phyloP scores from a whole-genome alignment of 1,140 invertebrate species.

The Littorina saxatilis region DNA sequence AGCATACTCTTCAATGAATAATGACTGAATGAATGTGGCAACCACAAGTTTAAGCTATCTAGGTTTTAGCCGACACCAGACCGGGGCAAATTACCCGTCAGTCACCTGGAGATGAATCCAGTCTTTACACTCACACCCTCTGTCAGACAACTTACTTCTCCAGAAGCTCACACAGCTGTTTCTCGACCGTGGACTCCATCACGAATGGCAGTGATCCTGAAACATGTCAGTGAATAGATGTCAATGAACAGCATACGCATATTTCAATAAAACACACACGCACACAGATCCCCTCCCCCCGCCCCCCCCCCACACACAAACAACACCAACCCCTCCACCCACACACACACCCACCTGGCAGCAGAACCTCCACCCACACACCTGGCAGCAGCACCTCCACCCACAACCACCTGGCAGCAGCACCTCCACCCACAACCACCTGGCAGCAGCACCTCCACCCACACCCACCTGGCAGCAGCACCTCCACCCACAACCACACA shows the following conservation, averaged over 20 bases:
- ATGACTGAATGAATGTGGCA: background rate
- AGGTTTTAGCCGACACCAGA: background rate
- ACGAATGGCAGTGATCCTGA: background rate
- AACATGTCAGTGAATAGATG: background rate
- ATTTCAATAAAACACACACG: too few relatives aligned
- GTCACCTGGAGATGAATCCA: background rate
- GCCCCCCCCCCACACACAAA: too few relatives aligned
- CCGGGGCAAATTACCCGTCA: background rate
- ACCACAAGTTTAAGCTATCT: background rate
- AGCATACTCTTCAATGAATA: too few relatives aligned
- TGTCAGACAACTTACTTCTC: background rate
- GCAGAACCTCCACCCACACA: too few relatives aligned
- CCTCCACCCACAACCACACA: too few relatives aligned
- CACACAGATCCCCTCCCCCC: too few relatives aligned
- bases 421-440: too few relatives aligned
- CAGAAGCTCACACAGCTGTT: slow-evolving; percentile 3
- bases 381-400: too few relatives aligned
- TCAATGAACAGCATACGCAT: background rate
- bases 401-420: too few relatives aligned
- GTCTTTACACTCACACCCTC: background rate
- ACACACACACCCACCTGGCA: background rate
- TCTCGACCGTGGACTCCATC: slow-evolving; percentile 15
- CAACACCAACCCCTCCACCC: background rate
- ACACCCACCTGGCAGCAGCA: too few relatives aligned
- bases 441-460: too few relatives aligned